Evolutionary conservation across 1,140 invertebrate species (phyloP).

Genomic region (Drosophila suzukii): DNA sequence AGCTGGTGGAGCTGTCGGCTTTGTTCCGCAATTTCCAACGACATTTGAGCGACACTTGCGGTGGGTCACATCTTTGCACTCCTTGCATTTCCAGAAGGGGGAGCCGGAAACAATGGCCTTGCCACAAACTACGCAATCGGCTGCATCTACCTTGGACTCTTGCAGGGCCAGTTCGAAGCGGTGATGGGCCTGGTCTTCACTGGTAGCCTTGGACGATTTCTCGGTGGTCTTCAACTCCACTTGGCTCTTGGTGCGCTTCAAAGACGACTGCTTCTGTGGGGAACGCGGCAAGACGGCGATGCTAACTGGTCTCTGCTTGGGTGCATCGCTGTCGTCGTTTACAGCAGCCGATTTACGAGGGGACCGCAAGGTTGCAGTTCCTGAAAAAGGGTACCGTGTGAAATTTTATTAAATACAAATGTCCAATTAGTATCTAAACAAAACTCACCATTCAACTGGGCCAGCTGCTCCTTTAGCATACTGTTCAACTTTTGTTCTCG

Average conservation of each 20-base stretch:
- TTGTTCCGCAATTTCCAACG: slow-evolving; percentile 51
- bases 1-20: slow-evolving; percentile 22
- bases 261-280: slow-evolving; percentile 40
- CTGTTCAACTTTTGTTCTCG: slow-evolving; percentile 69
- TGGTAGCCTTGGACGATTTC: not conserved
- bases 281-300: slow-evolving; percentile 55
- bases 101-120: slow-evolving; percentile 61
- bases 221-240: slow-evolving; percentile 37
- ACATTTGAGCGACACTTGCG: slow-evolving; percentile 72
- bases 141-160: slow-evolving; percentile 35
- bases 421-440: not conserved
- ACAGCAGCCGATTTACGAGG: slow-evolving; percentile 37
- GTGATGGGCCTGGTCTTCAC: slow-evolving; percentile 48
- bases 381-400: slow-evolving; percentile 8
- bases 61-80: slow-evolving; percentile 73
- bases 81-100: slow-evolving; percentile 78
- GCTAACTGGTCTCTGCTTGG: slow-evolving; percentile 51
- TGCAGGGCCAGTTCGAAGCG: slow-evolving; percentile 77
- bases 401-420: not conserved
- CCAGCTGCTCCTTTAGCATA: slow-evolving; percentile 82
- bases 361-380: slow-evolving; percentile 61
- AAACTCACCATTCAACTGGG: slow-evolving; percentile 62
- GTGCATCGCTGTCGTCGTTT: slow-evolving; percentile 22
- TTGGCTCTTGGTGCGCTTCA: slow-evolving; percentile 65
- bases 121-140: slow-evolving; percentile 59